Conservation (phyloP, 2,888 invertebrate genomes). For the Metellina segmentata region DNA sequence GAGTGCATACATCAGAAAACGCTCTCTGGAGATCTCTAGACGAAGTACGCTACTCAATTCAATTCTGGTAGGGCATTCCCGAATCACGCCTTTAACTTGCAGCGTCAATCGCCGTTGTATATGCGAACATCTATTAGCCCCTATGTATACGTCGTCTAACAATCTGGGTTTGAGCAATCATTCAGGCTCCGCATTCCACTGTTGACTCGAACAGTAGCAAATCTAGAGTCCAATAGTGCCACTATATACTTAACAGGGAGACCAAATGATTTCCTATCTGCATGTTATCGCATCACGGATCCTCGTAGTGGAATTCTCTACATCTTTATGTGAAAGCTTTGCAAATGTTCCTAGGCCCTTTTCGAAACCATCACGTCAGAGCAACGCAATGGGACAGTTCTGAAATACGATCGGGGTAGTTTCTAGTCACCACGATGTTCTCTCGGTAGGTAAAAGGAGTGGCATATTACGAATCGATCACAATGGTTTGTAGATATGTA, state of each 20-base stretch:
- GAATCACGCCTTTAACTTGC: not conserved
- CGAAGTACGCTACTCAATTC: not conserved
- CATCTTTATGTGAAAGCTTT: not conserved
- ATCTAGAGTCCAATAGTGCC: not conserved
- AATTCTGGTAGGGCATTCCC: not conserved
- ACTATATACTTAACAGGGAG: not conserved
- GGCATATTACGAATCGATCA: too few relatives aligned
- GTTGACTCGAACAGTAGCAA: not conserved
- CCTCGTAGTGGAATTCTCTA: not conserved
- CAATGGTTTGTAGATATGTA: too few relatives aligned
- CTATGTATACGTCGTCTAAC: not conserved
- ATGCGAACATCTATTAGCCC: not conserved
- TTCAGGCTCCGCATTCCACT: not conserved
- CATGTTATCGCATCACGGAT: not conserved
- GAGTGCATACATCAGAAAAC: too few relatives aligned
- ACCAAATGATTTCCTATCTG: not conserved
- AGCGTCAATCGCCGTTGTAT: not conserved
- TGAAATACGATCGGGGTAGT: not conserved
- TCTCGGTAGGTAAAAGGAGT: not conserved
- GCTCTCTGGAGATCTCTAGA: too few relatives aligned
- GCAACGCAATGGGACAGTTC: not conserved
- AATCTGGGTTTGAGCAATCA: not conserved
- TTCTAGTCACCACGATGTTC: not conserved
- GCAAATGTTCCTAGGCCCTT: not conserved
- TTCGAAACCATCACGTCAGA: not conserved